Percentiles rank a stretch among this genome's conserved stretches.
phyloP scores from a whole-genome alignment of 2,113 vertebrate genomes.

The Calidris pugnax region DNA sequence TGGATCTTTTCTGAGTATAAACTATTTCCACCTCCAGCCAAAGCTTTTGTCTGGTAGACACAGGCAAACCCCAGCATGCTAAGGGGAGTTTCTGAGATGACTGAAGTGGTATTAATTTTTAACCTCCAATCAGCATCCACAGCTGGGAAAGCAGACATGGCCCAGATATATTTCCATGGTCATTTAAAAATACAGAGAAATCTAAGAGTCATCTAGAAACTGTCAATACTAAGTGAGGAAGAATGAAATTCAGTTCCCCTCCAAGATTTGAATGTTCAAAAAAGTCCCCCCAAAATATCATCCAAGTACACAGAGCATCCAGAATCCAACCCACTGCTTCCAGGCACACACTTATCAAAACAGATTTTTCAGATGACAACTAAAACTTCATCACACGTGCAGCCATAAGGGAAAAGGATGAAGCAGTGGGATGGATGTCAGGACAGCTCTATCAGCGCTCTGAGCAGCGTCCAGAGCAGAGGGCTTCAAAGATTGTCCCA shows the following conservation, averaged over 20 bases:
- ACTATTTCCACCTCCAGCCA: neutral
- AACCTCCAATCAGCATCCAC: neutral
- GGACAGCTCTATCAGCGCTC: rapidly evolving
- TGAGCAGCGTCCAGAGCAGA: neutral
- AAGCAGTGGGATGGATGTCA: neutral
- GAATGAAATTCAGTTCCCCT: neutral
- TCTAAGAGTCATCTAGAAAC: neutral
- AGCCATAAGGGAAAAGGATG: neutral
- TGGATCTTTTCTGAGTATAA: neutral
- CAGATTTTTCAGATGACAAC: neutral
- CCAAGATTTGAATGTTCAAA: neutral
- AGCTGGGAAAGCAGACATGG: neutral
- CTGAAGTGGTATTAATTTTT: neutral
- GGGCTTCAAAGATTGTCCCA: neutral
- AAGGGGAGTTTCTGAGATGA: neutral
- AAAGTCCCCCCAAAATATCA: neutral
- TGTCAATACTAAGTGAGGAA: neutral
- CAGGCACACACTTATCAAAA: neutral
- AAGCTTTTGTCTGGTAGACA: neutral
- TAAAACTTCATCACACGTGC: neutral
- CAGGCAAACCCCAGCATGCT: neutral
- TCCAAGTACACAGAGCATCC: neutral
- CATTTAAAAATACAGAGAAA: neutral
- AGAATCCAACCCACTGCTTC: neutral
- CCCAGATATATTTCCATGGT: neutral